Percentiles rank a stretch among this genome's conserved stretches.
phyloP scores from a whole-genome alignment of 2,797 vertebrate species.

The Malurus splendens region DNA sequence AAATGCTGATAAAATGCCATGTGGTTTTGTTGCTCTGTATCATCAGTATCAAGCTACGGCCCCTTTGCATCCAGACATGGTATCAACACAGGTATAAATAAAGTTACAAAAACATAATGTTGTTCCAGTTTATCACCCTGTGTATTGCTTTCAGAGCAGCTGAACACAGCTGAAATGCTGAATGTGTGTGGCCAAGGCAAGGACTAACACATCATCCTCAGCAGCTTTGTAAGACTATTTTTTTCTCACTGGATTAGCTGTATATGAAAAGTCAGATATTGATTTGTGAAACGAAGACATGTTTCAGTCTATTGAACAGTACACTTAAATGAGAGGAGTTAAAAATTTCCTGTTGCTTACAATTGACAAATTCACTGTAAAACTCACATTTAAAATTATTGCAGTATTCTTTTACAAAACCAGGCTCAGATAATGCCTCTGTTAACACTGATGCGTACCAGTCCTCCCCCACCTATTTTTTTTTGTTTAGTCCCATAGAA shows the following conservation, averaged over 20 bases:
- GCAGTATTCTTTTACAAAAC: not conserved
- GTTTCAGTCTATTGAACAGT: not conserved
- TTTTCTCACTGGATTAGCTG: not conserved
- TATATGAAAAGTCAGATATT: not conserved
- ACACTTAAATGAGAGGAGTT: not conserved
- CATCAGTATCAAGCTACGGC: not conserved
- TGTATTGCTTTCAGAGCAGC: not conserved
- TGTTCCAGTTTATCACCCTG: not conserved
- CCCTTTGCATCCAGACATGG: not conserved
- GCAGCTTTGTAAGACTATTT: not conserved
- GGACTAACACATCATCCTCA: not conserved
- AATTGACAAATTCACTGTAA: not conserved
- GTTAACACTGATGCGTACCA: accelerated
- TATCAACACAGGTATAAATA: not conserved
- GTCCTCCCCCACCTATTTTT: not conserved
- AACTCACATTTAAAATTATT: not conserved
- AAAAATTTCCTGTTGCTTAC: not conserved
- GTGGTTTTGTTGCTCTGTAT: not conserved
- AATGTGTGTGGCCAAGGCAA: not conserved
- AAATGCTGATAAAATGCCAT: not conserved
- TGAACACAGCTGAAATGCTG: not conserved
- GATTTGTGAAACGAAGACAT: not conserved
- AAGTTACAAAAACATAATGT: not conserved
- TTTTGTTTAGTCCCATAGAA: not conserved
- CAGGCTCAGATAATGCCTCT: not conserved